phyloP scores from a whole-genome alignment of 2,888 invertebrate species.

The Oxycera nigricornis region DNA sequence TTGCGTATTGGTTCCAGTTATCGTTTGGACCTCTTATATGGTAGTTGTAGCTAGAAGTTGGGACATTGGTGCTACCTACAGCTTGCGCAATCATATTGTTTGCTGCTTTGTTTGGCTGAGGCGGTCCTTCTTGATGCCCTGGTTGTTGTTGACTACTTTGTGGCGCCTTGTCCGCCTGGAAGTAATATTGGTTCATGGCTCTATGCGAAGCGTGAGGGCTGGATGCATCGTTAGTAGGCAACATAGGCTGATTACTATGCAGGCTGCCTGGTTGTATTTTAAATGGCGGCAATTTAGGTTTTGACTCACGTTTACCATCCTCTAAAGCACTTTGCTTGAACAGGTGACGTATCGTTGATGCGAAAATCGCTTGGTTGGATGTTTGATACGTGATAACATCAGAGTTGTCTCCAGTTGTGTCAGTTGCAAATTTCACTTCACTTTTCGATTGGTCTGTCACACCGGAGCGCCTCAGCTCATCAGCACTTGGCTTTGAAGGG shows the following conservation, averaged over 20 bases:
- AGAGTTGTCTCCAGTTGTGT: background rate
- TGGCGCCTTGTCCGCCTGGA: background rate
- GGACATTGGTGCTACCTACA: background rate
- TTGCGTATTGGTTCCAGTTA: background rate
- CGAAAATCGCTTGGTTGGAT: conserved; percentile 23
- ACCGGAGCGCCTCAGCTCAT: background rate
- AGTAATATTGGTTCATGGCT: background rate
- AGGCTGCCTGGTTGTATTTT: background rate
- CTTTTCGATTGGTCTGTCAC: background rate
- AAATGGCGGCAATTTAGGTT: background rate
- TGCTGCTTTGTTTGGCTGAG: background rate
- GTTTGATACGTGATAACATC: conserved; percentile 11
- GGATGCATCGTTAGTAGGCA: too few relatives aligned
- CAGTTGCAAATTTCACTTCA: background rate
- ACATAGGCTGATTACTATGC: background rate
- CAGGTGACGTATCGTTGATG: conserved; percentile 42
- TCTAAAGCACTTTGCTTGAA: conserved; percentile 38
- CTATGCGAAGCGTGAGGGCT: too few relatives aligned
- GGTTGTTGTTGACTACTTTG: background rate
- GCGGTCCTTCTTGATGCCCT: background rate
- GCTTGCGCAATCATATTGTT: background rate
- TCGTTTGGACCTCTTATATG: background rate
- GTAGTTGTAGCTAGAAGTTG: background rate
- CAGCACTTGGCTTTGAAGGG: background rate
- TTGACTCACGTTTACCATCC: background rate